These are phyloP conservation scores for Mesoclemmys tuberculata DNA, from an alignment of 2,113 vertebrate genomes.

Conservation along the genomic window DNA sequence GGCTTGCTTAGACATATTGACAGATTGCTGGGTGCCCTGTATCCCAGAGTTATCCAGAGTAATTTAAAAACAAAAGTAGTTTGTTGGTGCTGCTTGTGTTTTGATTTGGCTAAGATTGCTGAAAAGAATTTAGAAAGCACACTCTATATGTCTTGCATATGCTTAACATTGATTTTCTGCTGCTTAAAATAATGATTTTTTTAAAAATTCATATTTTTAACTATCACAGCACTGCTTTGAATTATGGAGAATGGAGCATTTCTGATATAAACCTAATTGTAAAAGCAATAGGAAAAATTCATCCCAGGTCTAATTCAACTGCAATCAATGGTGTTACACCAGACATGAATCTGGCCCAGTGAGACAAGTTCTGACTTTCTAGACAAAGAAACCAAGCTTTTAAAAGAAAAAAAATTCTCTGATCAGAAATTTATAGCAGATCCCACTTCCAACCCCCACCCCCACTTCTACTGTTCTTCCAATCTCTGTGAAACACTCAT, in stretches of 20 bases:
- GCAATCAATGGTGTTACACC: neutral
- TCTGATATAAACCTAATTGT: neutral
- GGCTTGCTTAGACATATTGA: neutral
- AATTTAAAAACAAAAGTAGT: neutral
- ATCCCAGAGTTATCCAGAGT: neutral
- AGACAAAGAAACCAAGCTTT: no score
- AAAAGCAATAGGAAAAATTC: neutral
- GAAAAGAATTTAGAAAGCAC: neutral
- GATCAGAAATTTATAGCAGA: neutral
- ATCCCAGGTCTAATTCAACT: neutral
- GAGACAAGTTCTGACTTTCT: neutral
- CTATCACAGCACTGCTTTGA: neutral
- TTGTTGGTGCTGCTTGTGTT: neutral
- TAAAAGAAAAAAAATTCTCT: neutral
- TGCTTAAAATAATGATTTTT: neutral
- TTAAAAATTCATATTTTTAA: neutral
- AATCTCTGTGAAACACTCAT: no score
- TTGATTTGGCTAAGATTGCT: neutral
- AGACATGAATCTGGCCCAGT: neutral
- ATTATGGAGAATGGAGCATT: neutral
- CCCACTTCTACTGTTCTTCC: no score
- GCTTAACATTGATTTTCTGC: neutral
- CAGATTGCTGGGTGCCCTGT: neutral
- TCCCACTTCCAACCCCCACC: neutral
- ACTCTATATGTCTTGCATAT: neutral